These are phyloP conservation scores for Falco rusticolus DNA, from an alignment of 2,797 vertebrate species.

Conservation along the genomic window DNA sequence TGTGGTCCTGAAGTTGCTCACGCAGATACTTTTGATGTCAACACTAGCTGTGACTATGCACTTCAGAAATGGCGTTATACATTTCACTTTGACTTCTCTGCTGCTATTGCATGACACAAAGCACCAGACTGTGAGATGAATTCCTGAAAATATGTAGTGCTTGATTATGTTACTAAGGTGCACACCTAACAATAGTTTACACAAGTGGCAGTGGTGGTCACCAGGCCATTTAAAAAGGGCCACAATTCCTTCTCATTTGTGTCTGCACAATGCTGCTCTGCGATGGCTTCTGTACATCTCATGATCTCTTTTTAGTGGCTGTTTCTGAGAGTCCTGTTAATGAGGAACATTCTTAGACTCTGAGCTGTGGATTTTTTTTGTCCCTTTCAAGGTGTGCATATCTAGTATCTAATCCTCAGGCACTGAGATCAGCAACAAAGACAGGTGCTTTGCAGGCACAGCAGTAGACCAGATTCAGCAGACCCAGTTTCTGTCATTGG, in stretches of 20 bases:
- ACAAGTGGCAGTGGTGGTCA: not conserved
- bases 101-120: not conserved
- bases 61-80: not conserved
- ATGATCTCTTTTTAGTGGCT: not conserved
- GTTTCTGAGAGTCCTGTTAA: not conserved
- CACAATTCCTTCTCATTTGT: not conserved
- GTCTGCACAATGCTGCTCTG: not conserved
- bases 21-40: not conserved
- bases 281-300: not conserved
- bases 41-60: not conserved
- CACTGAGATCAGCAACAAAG: not conserved
- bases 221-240: not conserved
- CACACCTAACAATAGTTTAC: not conserved
- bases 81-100: constrained; percentile 1
- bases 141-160: not conserved
- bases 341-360: not conserved
- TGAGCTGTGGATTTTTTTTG: not conserved
- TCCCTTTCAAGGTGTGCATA: not conserved
- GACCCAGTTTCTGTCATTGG: not conserved
- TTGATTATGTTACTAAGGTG: not conserved
- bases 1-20: not conserved
- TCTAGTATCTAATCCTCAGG: not conserved
- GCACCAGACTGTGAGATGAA: not conserved
- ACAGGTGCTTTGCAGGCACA: not conserved
- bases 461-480: not conserved